Evolutionary conservation across 2,113 vertebrate genomes (phyloP), one percentile per base, ranked within the genome.

Genomic region (Limanda limanda): DNA sequence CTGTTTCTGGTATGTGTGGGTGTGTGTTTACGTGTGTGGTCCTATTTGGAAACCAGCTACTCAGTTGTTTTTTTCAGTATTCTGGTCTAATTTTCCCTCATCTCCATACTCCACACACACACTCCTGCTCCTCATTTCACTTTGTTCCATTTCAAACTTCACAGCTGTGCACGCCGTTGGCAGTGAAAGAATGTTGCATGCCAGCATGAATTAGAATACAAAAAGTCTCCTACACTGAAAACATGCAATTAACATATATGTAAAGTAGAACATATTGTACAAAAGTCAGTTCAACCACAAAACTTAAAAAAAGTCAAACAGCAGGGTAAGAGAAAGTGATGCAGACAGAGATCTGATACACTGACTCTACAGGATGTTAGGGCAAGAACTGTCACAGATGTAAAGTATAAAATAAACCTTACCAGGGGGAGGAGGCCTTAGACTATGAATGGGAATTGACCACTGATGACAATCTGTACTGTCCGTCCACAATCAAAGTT

Each of bases 101-200:
- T 67, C 2, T 62, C 3, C 65, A n/a, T 18, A 66, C 27, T 31
- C 31, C 52, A 20, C 9, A 47, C 35, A 47, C 35, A 62, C 12
- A 10, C n/a, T 55, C 17, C 14, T 65, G 10, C 20, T 68, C 2
- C 1, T 70, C 48, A 10, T 17, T n/a, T 27, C 23, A 25, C 24
- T 40, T 31, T 51, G 6, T 54, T 70, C 66, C 64, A 9, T 31
- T 20, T 17, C 25, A 27, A 31, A 9, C 25, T 3, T 27, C 6
- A 17, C 47, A 24, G 31, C 56, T 35, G 20, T 76, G 74, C 74
- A 81, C 77, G 76, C 40, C 9, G 40, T 21, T 21, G 37, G 35
- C 48, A 17, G 20, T 18, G 20, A 65, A 13, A 52, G 31, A 15
- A 5, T 54, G 69, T 40, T 74, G 64, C 71, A 77, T 79, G 76